Conservation (phyloP, 2,113 vertebrate species). For the Ariopsis seemanni region DNA sequence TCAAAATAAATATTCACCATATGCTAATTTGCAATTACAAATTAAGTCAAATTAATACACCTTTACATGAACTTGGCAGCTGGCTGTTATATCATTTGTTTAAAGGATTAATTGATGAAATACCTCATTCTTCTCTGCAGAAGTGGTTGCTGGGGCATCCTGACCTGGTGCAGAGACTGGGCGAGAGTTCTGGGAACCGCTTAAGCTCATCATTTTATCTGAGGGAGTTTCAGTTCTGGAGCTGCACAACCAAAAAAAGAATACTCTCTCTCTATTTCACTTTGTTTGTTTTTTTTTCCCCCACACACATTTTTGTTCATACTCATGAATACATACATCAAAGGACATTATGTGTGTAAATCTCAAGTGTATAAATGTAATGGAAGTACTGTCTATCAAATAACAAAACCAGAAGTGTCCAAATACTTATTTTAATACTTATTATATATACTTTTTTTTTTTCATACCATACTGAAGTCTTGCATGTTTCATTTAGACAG, state of each 20-base stretch:
- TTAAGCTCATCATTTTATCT: constrained; percentile 81
- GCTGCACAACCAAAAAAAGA: constrained; percentile 51
- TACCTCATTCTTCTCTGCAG: constrained; percentile 92
- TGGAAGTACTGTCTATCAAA: too few species aligned
- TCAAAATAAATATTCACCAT: neutral
- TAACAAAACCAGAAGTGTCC: neutral
- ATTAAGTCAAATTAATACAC: neutral
- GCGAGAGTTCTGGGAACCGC: constrained; percentile 69
- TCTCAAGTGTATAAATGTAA: neutral
- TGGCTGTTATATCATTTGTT: neutral
- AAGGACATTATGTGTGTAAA: neutral
- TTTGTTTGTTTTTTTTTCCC: neutral
- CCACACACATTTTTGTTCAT: neutral
- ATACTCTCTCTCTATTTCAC: neutral
- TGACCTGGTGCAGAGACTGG: constrained; percentile 79
- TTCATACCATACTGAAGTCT: neutral
- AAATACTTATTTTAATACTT: neutral
- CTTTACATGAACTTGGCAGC: neutral
- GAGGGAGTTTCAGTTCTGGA: constrained; percentile 89
- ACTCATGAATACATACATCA: neutral
- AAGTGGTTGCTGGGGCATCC: constrained; percentile 68
- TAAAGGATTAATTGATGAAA: neutral
- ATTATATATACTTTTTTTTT: neutral
- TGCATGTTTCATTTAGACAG: neutral
- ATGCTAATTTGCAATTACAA: neutral